A percentile compares a stretch with the other conserved stretches of the same genome.
Evolutionary conservation across 2,113 vertebrate genomes (phyloP).

Genomic region (Xenus cinereus): DNA sequence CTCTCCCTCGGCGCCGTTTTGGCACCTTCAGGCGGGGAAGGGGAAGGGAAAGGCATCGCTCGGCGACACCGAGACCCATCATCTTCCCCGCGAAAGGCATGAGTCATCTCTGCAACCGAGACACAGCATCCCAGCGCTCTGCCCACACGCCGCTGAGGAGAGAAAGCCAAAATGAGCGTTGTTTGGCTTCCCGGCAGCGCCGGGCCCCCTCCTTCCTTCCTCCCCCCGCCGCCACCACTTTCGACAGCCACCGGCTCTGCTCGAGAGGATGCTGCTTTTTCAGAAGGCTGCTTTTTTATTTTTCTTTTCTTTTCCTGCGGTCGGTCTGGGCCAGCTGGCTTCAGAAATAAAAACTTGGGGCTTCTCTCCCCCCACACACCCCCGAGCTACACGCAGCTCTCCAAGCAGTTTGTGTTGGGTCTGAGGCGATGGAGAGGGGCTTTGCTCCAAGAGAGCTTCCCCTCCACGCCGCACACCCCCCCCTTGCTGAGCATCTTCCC

Average conservation of each 20-base stretch:
- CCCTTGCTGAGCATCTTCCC: not conserved
- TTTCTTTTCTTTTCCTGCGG: not conserved
- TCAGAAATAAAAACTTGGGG: not conserved
- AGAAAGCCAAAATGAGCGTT: not conserved
- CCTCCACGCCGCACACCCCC: accelerated
- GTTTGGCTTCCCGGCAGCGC: not conserved
- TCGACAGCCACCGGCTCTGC: not conserved
- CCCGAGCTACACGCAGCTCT: accelerated
- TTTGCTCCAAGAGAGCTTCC: not conserved
- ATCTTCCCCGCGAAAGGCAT: not conserved
- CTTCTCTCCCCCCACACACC: not conserved
- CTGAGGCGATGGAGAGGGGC: not conserved
- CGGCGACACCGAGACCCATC: not conserved
- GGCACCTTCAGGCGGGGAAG: not conserved
- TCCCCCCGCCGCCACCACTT: not conserved
- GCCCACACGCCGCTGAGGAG: not conserved
- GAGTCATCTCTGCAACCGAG: not conserved
- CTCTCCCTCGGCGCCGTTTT: not conserved
- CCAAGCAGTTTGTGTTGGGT: not conserved
- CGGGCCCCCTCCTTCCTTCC: not conserved
- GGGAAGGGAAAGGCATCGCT: not conserved
- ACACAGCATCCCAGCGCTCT: not conserved
- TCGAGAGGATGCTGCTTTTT: not conserved
- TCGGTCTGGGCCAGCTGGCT: not conserved
- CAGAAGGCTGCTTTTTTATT: not conserved